Percentiles rank a stretch among this genome's conserved stretches.
Evolutionary conservation across 2,888 invertebrate species (phyloP).

Genomic region (Ormyrus thymus): DNA sequence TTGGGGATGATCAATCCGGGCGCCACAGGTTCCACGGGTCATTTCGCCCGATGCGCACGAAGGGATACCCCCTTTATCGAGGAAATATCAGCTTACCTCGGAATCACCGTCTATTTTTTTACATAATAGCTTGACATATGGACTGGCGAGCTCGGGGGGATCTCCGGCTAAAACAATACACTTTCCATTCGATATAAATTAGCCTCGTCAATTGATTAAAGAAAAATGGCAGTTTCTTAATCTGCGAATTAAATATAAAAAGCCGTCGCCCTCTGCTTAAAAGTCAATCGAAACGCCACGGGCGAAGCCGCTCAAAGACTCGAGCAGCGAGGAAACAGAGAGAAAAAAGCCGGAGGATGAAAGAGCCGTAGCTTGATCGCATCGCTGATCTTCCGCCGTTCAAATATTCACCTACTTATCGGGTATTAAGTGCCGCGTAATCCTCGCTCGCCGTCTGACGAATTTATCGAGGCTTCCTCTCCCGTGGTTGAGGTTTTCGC

Average conservation of each 20-base stretch:
- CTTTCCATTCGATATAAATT: too few relatives aligned
- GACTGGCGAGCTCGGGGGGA: conserved; percentile 6
- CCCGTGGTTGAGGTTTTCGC: conserved; percentile 54
- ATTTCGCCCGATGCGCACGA: conserved; percentile 61
- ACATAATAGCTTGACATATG: conserved; percentile 38
- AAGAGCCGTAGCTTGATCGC: conserved; percentile 52
- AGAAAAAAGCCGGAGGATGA: conserved; percentile 36
- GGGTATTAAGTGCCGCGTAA: conserved; percentile 55
- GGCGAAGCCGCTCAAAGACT: conserved; percentile 43
- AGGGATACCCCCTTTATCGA: conserved; percentile 56
- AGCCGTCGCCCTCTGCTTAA: not conserved
- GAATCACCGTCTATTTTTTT: conserved; percentile 42
- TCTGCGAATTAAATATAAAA: conserved; percentile 28
- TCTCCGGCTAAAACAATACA: not conserved
- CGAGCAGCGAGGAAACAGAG: not conserved
- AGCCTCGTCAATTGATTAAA: too few relatives aligned
- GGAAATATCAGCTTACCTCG: conserved; percentile 47
- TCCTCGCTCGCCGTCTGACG: conserved; percentile 63
- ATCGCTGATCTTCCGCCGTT: conserved; percentile 47
- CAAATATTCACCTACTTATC: conserved; percentile 57
- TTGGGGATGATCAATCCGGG: conserved; percentile 57
- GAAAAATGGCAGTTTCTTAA: conserved; percentile 38
- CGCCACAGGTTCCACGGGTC: conserved; percentile 60
- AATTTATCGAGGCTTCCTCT: conserved; percentile 61
- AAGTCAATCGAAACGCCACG: conserved; percentile 33